Conservation (phyloP, 1,140 invertebrate genomes). For the Eciton burchellii region DNA sequence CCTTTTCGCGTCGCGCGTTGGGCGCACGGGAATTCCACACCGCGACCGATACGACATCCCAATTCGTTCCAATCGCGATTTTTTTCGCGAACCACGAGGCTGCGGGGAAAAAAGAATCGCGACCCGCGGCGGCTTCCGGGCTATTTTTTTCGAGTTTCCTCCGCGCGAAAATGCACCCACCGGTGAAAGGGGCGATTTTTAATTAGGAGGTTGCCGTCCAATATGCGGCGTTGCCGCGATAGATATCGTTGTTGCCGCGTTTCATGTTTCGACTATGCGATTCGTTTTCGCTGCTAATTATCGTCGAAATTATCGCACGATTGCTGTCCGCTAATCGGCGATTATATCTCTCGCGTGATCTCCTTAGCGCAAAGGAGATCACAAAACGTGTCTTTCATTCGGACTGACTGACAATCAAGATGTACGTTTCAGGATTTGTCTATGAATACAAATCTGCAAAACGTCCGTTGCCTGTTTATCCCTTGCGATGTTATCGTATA, state of each 20-base stretch:
- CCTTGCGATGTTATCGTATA: too few relatives aligned
- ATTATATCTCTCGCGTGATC: too few relatives aligned
- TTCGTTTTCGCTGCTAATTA: constrained; percentile 6
- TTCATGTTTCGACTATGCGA: constrained; percentile 11
- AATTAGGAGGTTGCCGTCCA: constrained; percentile 51
- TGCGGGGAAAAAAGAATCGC: not conserved
- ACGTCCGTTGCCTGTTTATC: too few relatives aligned
- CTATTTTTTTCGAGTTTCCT: constrained; percentile 33
- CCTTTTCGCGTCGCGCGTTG: constrained; percentile 20
- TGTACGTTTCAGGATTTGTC: too few relatives aligned
- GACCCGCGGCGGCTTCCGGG: too few relatives aligned
- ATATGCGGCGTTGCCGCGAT: constrained; percentile 33
- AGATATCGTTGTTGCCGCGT: constrained; percentile 21
- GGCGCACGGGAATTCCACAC: constrained; percentile 51
- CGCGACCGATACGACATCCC: constrained; percentile 61
- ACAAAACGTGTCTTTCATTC: too few relatives aligned
- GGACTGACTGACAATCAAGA: too few relatives aligned
- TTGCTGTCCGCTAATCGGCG: too few relatives aligned
- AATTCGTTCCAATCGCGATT: constrained; percentile 56
- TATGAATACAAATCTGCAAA: too few relatives aligned
- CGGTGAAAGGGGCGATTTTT: constrained; percentile 60
- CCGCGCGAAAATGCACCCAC: constrained; percentile 11
- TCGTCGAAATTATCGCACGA: too few relatives aligned
- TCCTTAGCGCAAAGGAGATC: too few relatives aligned
- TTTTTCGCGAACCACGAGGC: constrained; percentile 55